Base-by-base conservation (phyloP, 1,140 invertebrate species). In the Delia radicum region DNA sequence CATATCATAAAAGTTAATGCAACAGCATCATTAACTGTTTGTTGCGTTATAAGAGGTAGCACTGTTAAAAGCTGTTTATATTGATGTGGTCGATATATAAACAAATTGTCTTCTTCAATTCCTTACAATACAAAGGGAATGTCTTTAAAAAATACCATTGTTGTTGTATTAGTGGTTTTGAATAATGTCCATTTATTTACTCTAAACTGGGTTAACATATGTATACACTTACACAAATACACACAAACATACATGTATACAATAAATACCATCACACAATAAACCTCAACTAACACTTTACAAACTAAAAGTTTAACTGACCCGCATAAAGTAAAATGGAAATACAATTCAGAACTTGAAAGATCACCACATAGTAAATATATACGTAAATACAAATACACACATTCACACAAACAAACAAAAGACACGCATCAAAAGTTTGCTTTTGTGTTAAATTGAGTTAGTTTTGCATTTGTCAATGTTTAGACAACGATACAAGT, bases 371-470 rank as follows among this genome's bases (percentile, higher is more conserved):
- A 55, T 21, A 55, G 48, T 55, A 55, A 55, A 55, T 55, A 55
- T 15, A 18, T 21, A 21, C n/a, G 21, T 18, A 15, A 21, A 1
- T 15, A 10, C 48, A 3, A 18, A 55, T 4, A 18, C 15, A 55
- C 48, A 55, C 48, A 42, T 13, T 8, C n/a, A 55, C 6, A 55
- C 48, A 18, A 55, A 55, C 15, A 55, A 55, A 55, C 48, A 55
- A 55, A 55, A 21, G 48, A 55, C 18, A 55, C 48, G 48, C 48
- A 55, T 55, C 65, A 69, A 21, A 21, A 69, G 29, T 69, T 69
- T 69, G 15, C 65, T 26, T 69, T 69, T 69, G 65, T 69, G 65
- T 69, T 69, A 69, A 69, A 69, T 69, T 69, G 65, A 69, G 65
- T 69, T 69, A 33, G 29, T 33, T 69, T 69, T 69, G 65, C 65